Conservation (phyloP, 2,797 vertebrate species). For the Saxicola maurus region DNA sequence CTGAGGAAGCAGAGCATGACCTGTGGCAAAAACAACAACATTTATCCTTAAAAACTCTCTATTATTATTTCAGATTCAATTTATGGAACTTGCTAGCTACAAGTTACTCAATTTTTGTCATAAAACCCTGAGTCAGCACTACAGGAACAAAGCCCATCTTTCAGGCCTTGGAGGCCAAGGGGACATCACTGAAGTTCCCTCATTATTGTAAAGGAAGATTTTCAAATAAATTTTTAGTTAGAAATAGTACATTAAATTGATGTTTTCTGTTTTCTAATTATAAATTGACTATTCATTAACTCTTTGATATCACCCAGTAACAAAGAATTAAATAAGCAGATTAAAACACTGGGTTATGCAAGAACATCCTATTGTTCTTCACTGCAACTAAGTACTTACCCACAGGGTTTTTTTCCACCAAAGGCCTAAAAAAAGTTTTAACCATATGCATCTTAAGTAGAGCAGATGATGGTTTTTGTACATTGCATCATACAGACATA, state of each 20-base stretch:
- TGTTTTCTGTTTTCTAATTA: background rate
- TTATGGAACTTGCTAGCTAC: background rate
- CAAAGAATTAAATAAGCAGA: background rate
- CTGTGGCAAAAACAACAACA: background rate
- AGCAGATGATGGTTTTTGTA: background rate
- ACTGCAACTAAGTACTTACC: background rate
- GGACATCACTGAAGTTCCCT: background rate
- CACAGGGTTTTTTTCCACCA: fast-evolving
- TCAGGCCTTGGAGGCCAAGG: background rate
- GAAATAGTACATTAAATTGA: background rate
- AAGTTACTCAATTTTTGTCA: background rate
- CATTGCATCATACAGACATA: background rate
- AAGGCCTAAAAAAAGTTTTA: background rate
- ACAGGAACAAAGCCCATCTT: background rate
- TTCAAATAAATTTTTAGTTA: background rate
- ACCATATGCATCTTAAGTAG: background rate
- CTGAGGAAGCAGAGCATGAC: background rate
- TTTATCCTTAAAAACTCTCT: background rate
- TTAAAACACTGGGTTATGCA: background rate
- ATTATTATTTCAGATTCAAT: background rate
- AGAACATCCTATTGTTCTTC: background rate
- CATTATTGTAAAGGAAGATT: background rate
- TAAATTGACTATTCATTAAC: background rate
- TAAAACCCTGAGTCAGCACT: background rate
- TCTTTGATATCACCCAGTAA: background rate